phyloP scores from a whole-genome alignment of 2,797 vertebrate species.

The Macropus fuliginosus region DNA sequence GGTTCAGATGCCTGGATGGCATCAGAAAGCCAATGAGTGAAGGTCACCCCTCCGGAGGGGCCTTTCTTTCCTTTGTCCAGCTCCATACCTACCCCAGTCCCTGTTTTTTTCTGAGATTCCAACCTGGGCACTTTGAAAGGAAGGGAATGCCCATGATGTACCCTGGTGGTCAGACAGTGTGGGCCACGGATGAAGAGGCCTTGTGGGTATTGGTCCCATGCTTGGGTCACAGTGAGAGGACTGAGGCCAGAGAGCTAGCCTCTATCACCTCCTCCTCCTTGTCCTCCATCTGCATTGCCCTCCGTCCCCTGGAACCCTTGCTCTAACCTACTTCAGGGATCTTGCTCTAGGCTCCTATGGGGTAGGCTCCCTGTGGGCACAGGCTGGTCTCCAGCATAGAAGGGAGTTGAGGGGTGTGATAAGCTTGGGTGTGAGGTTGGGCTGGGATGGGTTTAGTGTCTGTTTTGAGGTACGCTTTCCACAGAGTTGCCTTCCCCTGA shows the following conservation, averaged over 20 bases:
- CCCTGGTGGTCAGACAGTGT: not conserved
- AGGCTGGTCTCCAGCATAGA: constrained; percentile 45
- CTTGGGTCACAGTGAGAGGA: not conserved
- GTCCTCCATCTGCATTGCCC: too few relatives aligned
- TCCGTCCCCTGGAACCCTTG: not conserved
- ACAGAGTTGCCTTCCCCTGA: constrained; percentile 5
- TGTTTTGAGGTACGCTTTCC: constrained; percentile 44
- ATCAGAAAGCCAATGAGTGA: not conserved
- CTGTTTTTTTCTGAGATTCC: not conserved
- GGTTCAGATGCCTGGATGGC: not conserved
- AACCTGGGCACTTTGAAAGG: not conserved
- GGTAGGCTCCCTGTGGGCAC: not conserved
- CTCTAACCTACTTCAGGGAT: not conserved
- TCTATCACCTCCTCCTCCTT: not conserved
- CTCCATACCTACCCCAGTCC: not conserved
- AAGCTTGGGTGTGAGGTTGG: not conserved
- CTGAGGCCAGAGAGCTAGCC: not conserved
- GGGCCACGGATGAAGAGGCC: not conserved
- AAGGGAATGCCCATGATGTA: not conserved
- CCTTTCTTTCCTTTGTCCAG: not conserved
- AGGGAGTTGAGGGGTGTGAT: constrained; percentile 9
- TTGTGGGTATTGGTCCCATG: not conserved
- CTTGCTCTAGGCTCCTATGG: too few relatives aligned
- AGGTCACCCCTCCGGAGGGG: not conserved
- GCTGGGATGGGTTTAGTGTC: constrained; percentile 27